phyloP scores from a whole-genome alignment of 2,113 vertebrate species.

The Melanerpes formicivorus region DNA sequence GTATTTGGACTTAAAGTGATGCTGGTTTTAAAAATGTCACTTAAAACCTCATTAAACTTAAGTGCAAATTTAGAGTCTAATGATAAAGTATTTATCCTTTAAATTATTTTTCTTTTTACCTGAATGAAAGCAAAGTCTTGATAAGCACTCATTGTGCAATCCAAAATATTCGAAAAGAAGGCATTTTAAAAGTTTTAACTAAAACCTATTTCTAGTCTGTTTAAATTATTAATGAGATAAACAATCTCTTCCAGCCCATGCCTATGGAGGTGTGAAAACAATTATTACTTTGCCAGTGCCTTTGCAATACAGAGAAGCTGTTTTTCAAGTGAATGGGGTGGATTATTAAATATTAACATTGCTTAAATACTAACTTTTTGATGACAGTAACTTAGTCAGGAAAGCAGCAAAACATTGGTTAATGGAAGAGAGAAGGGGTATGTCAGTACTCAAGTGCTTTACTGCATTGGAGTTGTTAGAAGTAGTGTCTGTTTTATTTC shows the following conservation, averaged over 20 bases:
- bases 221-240: not conserved
- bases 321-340: not conserved
- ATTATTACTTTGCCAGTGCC: not conserved
- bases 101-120: not conserved
- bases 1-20: not conserved
- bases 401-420: not conserved
- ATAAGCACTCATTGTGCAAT: not conserved
- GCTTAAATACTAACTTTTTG: constrained; percentile 27
- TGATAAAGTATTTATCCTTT: not conserved
- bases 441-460: not conserved
- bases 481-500: constrained; percentile 8
- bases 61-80: not conserved
- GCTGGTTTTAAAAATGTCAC: not conserved
- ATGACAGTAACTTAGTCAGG: not conserved
- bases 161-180: not conserved
- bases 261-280: not conserved
- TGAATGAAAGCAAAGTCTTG: not conserved
- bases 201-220: not conserved
- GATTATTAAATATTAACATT: not conserved
- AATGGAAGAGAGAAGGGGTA: not conserved
- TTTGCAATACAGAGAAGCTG: not conserved
- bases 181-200: not conserved
- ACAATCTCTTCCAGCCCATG: not conserved
- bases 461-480: not conserved
- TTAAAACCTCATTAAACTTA: not conserved